These are phyloP conservation scores for Poeciliopsis occidentalis DNA, from an alignment of 2,113 vertebrate species.

Conservation along the genomic window DNA sequence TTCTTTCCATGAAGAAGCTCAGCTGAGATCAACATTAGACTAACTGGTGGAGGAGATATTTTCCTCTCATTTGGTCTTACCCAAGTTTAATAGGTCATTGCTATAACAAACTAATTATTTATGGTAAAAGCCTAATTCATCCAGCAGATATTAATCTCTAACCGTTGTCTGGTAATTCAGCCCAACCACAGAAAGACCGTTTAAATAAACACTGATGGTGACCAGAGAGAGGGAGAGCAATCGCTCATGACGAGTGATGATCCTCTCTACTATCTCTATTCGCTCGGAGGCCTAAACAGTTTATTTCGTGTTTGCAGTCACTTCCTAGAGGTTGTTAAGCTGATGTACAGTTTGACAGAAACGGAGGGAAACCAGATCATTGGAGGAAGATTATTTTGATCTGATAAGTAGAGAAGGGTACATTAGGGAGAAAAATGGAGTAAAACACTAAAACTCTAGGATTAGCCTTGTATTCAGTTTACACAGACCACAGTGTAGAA, in stretches of 20 bases:
- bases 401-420: conserved; percentile 90
- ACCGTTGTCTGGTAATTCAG: conserved; percentile 65
- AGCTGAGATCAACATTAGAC: conserved; percentile 36
- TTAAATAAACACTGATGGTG: conserved; percentile 92
- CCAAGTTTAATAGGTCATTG: conserved; percentile 34
- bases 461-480: conserved; percentile 68
- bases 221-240: conserved; percentile 92
- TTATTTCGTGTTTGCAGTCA: conserved; percentile 98
- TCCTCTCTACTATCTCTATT: conserved; percentile 93
- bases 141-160: conserved; percentile 66
- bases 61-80: conserved; percentile 47
- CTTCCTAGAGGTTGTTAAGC: conserved; percentile 95
- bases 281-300: conserved; percentile 92
- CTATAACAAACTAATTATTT: conserved; percentile 55
- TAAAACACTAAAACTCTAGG: conserved; percentile 68
- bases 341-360: conserved; percentile 94
- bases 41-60: conserved; percentile 33
- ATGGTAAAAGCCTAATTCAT: conserved; percentile 65
- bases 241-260: conserved; percentile 92
- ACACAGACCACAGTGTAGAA: conserved; percentile 61
- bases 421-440: conserved; percentile 76
- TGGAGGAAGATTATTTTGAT: conserved; percentile 91
- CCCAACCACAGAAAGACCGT: conserved; percentile 80
- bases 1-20: conserved; percentile 52
- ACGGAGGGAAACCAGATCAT: conserved; percentile 94